These are phyloP conservation scores for Psittacula echo DNA, from an alignment of 2,797 vertebrate genomes.

Conservation along the genomic window DNA sequence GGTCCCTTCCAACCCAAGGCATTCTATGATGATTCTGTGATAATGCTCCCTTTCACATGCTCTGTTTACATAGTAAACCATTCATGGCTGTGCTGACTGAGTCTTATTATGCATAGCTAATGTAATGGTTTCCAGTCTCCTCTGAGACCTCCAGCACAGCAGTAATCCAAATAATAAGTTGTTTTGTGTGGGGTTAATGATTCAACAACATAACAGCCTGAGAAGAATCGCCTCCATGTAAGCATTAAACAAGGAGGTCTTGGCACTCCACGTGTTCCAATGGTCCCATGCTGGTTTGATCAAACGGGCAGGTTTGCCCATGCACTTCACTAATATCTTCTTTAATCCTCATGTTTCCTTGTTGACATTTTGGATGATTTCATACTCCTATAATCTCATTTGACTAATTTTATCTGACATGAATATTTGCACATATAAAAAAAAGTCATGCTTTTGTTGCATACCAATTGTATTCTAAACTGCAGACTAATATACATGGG, in stretches of 20 bases:
- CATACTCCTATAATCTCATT: neutral
- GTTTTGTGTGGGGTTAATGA: fast-evolving
- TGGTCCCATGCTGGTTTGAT: neutral
- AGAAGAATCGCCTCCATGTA: neutral
- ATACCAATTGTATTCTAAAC: neutral
- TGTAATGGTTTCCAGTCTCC: neutral
- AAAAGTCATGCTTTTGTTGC: neutral
- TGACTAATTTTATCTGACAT: neutral
- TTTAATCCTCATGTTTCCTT: neutral
- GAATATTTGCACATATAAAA: neutral
- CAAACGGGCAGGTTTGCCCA: neutral
- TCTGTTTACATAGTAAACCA: neutral
- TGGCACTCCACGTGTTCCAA: neutral
- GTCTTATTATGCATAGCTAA: neutral
- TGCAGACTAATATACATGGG: fast-evolving
- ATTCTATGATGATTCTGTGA: neutral
- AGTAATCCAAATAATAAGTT: neutral
- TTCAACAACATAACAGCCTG: neutral
- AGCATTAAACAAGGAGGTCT: neutral
- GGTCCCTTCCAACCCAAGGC: neutral
- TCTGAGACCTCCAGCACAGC: neutral
- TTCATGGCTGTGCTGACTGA: neutral
- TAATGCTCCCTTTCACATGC: neutral
- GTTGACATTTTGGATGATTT: neutral
- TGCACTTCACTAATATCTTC: neutral